A percentile compares a stretch with the other conserved stretches of the same genome.
Evolutionary conservation across 1,140 invertebrate genomes (phyloP).

Genomic region (Meloidogyne exigua): DNA sequence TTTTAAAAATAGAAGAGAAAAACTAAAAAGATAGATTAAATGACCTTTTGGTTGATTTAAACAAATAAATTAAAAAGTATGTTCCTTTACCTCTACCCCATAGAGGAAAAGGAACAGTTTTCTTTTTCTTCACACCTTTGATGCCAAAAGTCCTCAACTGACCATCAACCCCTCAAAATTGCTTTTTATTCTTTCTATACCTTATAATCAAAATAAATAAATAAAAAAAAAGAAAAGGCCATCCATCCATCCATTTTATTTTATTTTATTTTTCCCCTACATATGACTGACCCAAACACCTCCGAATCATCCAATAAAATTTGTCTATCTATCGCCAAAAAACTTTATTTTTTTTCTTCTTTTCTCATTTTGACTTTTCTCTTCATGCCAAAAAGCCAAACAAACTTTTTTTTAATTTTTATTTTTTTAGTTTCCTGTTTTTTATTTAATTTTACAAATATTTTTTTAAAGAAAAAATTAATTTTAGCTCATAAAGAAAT

Average conservation of each 20-base stretch:
- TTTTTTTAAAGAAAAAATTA: too few species aligned
- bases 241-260: background rate
- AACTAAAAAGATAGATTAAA: background rate
- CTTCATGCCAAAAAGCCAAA: slow-evolving; percentile 3
- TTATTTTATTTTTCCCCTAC: too few species aligned
- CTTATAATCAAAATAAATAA: background rate
- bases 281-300: background rate
- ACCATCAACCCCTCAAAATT: background rate
- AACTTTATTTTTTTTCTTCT: background rate
- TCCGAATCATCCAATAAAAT: slow-evolving; percentile 2
- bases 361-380: background rate
- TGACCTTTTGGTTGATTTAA: background rate
- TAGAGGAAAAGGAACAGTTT: background rate
- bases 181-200: background rate
- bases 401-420: background rate
- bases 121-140: background rate
- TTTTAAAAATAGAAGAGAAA: slow-evolving; percentile 11
- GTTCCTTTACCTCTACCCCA: background rate
- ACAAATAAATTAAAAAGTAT: background rate
- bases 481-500: background rate
- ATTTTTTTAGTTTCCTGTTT: background rate
- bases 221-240: background rate
- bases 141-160: background rate
- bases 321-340: background rate
- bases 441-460: background rate